Conservation (phyloP, 2,113 vertebrate genomes). For the Pedetes capensis region DNA sequence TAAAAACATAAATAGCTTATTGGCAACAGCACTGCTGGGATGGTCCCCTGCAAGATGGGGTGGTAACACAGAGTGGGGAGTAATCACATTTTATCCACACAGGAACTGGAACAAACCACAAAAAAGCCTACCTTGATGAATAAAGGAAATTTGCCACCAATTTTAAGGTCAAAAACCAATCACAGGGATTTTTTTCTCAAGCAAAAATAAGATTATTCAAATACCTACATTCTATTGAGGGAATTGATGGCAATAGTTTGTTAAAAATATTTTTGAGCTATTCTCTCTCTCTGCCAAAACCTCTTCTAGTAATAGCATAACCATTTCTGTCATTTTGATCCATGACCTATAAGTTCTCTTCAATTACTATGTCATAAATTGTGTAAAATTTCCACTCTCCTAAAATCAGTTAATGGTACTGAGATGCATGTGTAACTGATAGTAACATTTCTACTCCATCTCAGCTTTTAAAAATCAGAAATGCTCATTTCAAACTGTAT, state of each 20-base stretch:
- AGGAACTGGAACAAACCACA: background rate
- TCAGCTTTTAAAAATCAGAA: background rate
- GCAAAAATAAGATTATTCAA: background rate
- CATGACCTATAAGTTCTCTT: background rate
- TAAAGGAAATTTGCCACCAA: background rate
- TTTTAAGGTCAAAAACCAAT: background rate
- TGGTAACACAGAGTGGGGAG: background rate
- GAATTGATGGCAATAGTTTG: background rate
- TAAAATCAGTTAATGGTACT: background rate
- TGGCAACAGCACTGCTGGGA: background rate
- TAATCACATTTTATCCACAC: background rate
- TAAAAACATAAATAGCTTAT: background rate
- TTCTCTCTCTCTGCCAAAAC: background rate
- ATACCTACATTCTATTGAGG: background rate
- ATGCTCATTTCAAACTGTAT: background rate
- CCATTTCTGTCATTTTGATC: background rate
- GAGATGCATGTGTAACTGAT: background rate
- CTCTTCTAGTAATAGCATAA: background rate
- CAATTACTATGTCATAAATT: background rate
- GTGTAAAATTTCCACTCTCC: background rate
- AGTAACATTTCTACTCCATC: background rate
- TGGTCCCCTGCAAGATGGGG: background rate
- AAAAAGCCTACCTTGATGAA: background rate
- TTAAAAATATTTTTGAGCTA: no score
- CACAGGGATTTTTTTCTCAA: background rate